These are phyloP conservation scores for Microplitis mediator DNA, from an alignment of 1,140 invertebrate genomes.

Conservation along the genomic window DNA sequence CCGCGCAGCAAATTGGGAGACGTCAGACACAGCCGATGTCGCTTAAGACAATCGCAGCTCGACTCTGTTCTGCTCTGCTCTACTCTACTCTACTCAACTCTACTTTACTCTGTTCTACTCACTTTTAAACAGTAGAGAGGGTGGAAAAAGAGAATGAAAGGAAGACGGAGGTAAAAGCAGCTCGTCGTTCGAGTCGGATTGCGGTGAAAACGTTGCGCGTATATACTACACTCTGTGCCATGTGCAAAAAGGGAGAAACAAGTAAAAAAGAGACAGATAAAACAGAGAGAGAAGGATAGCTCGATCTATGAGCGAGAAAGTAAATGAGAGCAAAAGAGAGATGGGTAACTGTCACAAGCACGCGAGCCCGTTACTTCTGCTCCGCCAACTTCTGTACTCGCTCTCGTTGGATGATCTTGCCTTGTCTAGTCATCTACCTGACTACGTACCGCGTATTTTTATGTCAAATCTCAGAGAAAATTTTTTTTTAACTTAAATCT, in stretches of 20 bases:
- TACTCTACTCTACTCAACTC: not conserved
- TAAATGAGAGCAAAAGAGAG: constrained; percentile 31
- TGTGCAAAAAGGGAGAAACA: constrained; percentile 34
- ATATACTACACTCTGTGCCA: constrained; percentile 5
- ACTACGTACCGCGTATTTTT: not conserved
- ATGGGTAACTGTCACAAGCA: constrained; percentile 56
- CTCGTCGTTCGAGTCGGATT: constrained; percentile 39
- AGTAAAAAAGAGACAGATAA: constrained; percentile 37
- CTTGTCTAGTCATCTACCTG: not conserved
- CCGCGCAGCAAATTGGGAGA: constrained; percentile 54
- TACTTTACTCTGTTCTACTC: too few relatives aligned
- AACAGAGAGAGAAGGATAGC: constrained; percentile 37
- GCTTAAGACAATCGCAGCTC: constrained; percentile 49
- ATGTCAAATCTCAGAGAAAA: constrained; percentile 1
- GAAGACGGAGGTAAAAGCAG: not conserved
- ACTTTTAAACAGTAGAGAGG: constrained; percentile 8
- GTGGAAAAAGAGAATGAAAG: constrained; percentile 6
- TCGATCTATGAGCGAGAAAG: constrained; percentile 28
- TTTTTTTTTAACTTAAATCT: not conserved
- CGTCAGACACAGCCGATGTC: constrained; percentile 55
- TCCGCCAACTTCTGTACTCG: constrained; percentile 53
- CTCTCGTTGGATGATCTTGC: constrained; percentile 42
- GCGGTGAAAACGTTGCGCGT: constrained; percentile 48
- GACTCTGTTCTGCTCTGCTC: constrained; percentile 32
- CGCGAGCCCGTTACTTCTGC: constrained; percentile 60